These are phyloP conservation scores for Hirtodrosophila trivittata DNA, from an alignment of 2,888 invertebrate species.

Conservation along the genomic window DNA sequence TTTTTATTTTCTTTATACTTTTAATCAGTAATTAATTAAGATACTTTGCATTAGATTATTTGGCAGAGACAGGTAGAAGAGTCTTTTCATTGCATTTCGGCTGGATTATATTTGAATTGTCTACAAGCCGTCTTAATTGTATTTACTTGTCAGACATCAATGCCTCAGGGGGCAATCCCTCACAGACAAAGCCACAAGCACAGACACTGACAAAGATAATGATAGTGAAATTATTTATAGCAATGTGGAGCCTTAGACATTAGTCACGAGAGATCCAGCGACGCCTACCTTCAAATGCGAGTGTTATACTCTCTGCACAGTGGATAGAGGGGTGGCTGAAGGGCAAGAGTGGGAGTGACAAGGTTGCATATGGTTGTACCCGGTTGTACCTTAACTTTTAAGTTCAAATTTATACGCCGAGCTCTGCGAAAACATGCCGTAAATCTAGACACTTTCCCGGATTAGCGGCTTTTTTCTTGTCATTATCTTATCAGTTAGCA, in stretches of 20 bases:
- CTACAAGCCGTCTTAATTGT: slow-evolving; percentile 68
- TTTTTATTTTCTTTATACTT: slow-evolving; percentile 10
- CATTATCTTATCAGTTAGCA: slow-evolving; percentile 44
- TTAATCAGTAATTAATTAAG: slow-evolving; percentile 77
- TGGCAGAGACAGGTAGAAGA: slow-evolving; percentile 5
- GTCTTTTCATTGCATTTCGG: slow-evolving; percentile 36
- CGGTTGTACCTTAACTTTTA: slow-evolving; percentile 12
- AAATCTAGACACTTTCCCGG: slow-evolving; percentile 21
- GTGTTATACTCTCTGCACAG: background rate
- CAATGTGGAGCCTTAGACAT: slow-evolving; percentile 54
- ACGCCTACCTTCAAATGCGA: slow-evolving; percentile 16
- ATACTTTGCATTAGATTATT: slow-evolving; percentile 70
- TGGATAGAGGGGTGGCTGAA: background rate
- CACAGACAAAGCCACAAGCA: slow-evolving; percentile 15
- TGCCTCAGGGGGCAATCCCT: slow-evolving; percentile 50
- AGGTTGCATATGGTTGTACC: slow-evolving; percentile 3
- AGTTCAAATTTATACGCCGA: slow-evolving; percentile 10
- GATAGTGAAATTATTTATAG: slow-evolving; percentile 63
- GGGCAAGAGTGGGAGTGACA: too few species aligned
- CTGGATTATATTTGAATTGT: slow-evolving; percentile 52
- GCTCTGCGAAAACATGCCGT: slow-evolving; percentile 29
- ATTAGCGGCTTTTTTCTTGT: slow-evolving; percentile 28
- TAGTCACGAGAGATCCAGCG: slow-evolving; percentile 45
- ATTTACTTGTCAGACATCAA: slow-evolving; percentile 73
- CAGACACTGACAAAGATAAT: slow-evolving; percentile 39